These are phyloP conservation scores for Apomyelois bistriatella DNA, from an alignment of 2,888 invertebrate genomes.

Conservation along the genomic window DNA sequence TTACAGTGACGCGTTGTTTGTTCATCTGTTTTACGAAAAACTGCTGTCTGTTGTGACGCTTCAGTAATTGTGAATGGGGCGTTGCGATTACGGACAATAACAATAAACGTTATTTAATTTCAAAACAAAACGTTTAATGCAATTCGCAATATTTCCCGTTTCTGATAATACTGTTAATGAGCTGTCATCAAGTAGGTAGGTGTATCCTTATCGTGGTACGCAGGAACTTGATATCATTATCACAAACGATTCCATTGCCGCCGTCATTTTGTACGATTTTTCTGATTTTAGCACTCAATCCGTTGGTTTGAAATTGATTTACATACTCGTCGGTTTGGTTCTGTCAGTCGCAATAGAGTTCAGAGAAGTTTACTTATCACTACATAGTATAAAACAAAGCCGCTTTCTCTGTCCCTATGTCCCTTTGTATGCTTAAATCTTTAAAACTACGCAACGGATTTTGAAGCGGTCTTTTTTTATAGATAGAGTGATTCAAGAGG, in stretches of 20 bases:
- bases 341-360: no score
- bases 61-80: not conserved
- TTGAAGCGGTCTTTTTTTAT: no score
- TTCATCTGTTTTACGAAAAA: not conserved
- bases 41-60: not conserved
- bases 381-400: no score
- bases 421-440: no score
- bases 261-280: not conserved
- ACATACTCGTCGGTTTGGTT: no score
- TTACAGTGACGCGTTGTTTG: not conserved
- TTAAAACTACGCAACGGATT: no score
- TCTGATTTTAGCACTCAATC: not conserved
- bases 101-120: not conserved
- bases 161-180: not conserved
- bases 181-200: slow-evolving; percentile 22
- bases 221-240: slow-evolving; percentile 25
- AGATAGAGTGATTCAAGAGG: no score
- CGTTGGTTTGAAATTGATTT: no score
- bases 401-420: no score
- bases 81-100: not conserved
- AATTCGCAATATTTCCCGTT: not conserved
- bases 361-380: no score
- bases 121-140: not conserved
- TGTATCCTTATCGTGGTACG: slow-evolving; percentile 15
- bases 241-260: slow-evolving; percentile 17